Evolutionary conservation across 2,113 vertebrate species (phyloP).

Genomic region (Terrapene triunguis): DNA sequence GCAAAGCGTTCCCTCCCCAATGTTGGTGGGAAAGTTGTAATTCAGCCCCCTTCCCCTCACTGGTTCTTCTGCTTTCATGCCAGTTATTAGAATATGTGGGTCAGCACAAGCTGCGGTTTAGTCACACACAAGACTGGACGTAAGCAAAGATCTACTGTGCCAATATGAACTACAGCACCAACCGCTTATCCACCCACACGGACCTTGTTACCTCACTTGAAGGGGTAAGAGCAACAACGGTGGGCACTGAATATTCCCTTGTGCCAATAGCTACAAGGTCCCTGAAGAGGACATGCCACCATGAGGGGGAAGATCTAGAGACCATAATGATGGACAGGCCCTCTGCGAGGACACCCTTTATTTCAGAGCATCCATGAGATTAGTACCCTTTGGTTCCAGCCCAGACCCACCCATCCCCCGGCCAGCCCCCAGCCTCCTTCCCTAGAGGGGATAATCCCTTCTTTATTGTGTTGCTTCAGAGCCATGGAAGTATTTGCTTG

Average conservation of each 20-base stretch:
- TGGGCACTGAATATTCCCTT: not conserved
- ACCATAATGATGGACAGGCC: not conserved
- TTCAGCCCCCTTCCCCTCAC: conserved; percentile 26
- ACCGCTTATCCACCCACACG: not conserved
- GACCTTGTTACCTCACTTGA: not conserved
- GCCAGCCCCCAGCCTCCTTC: not conserved
- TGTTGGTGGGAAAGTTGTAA: not conserved
- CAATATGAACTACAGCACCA: conserved; percentile 2
- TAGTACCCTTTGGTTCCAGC: not conserved
- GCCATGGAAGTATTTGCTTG: not conserved
- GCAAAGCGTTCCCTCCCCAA: not conserved
- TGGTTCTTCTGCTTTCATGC: conserved; percentile 30
- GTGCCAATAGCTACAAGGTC: not conserved
- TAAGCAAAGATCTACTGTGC: not conserved
- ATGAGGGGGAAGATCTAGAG: not conserved
- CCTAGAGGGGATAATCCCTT: not conserved
- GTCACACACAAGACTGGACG: not conserved
- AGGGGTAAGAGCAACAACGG: not conserved
- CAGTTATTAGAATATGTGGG: conserved; percentile 31
- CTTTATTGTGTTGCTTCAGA: not conserved
- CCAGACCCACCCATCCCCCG: no score
- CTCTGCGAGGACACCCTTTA: not conserved
- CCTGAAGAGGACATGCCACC: not conserved
- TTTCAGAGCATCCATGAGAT: not conserved
- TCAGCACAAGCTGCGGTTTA: not conserved